Base-by-base conservation (phyloP, 2,797 vertebrate species). In the Galago senegalensis region DNA sequence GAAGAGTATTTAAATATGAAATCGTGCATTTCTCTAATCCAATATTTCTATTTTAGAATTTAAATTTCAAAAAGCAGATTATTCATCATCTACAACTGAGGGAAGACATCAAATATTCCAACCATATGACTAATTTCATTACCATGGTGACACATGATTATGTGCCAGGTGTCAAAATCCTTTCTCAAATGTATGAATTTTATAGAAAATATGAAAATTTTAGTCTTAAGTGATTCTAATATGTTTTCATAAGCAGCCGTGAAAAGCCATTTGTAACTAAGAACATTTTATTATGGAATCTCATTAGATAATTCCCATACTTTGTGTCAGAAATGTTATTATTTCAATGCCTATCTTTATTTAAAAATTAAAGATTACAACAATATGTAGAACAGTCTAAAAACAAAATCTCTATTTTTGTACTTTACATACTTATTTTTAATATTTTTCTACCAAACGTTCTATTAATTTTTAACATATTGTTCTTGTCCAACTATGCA, bases 11-110 rank as follows among this genome's bases (percentile, higher is more conserved):
- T 92, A 46, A 93, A 88, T 61, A 72, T 65, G 14, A 27, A 53
- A 87, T 75, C 90, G 31, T 18, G 21, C 2, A 34, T 76, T 16
- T 43, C 7, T 72, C 2, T 87, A 56, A 85, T 23, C 94, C 23
- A 93, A 13, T 4, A 13, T 49, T 83, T 75, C n/a, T 56, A 58
- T 91, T 96, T 72, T 80, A 87, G 79, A 16, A 77, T 94, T 77
- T 72, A 82, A 63, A 25, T 91, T 81, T 88, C 40, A 96, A 67
- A 49, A 40, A 60, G 21, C 25, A 58, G 25, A 89, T 72, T 25
- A 31, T 23, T 58, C 46, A 43, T 29, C 7, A 80, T n/a, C 27
- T 29, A 58, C 53, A 43, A 80, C 37, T 46, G 3, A 29, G 5
- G 31, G 3, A 20, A 89, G 17, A 84, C 37, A 80, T 17, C 16